Evolutionary conservation across 2,888 invertebrate species (phyloP).

Genomic region (Melipona beecheii): DNA sequence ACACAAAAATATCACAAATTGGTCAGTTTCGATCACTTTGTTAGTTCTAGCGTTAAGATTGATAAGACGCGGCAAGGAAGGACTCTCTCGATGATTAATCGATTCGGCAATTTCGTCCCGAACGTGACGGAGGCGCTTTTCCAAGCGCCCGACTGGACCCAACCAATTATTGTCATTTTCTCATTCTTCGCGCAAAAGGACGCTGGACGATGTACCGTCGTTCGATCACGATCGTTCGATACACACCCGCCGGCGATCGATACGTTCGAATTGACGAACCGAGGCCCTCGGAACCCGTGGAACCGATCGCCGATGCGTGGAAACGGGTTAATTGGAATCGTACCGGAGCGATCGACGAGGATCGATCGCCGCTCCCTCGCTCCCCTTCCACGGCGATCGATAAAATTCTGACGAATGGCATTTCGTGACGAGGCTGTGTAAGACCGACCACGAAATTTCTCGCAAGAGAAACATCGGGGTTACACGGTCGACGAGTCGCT

Average conservation of each 20-base stretch:
- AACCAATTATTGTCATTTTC: constrained; percentile 2
- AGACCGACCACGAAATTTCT: constrained; percentile 59
- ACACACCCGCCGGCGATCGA: constrained; percentile 38
- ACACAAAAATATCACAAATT: too few relatives aligned
- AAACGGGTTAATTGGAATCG: constrained; percentile 77
- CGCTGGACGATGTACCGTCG: constrained; percentile 17
- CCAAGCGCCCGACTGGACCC: neutral
- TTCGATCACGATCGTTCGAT: constrained; percentile 60
- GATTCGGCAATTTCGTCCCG: neutral
- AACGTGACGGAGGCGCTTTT: neutral
- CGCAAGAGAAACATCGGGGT: constrained; percentile 62
- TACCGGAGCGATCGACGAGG: constrained; percentile 59
- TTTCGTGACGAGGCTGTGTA: constrained; percentile 68
- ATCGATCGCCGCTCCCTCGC: constrained; percentile 56
- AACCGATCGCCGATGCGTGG: constrained; percentile 75
- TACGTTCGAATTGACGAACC: constrained; percentile 48
- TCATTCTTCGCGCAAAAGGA: neutral
- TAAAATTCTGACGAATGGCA: constrained; percentile 75
- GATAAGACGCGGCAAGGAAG: neutral
- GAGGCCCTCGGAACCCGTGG: constrained; percentile 65
- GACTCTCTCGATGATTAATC: neutral
- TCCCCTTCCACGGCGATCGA: constrained; percentile 55
- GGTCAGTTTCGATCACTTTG: too few relatives aligned
- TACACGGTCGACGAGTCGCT: constrained; percentile 67
- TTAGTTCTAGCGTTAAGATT: neutral